Conservation (phyloP, 2,113 vertebrate genomes). For the Fulmarus glacialis region DNA sequence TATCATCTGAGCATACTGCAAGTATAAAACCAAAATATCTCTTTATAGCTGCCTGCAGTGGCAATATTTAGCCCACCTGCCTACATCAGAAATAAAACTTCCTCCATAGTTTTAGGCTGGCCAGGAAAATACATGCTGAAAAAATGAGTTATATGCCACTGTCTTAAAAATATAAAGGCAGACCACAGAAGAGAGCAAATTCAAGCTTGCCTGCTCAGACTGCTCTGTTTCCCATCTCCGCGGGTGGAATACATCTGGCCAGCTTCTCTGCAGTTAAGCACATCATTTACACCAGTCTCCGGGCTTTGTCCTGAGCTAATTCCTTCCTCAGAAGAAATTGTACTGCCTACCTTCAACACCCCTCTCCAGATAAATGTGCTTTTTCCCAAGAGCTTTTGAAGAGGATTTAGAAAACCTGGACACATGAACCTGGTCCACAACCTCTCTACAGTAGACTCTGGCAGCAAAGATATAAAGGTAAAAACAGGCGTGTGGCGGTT, state of each 20-base stretch:
- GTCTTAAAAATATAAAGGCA: background rate
- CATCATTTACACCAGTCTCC: background rate
- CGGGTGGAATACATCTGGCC: background rate
- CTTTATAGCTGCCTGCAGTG: background rate
- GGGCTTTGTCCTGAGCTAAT: background rate
- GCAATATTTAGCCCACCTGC: background rate
- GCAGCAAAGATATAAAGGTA: background rate
- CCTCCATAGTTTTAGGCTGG: background rate
- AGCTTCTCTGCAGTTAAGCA: background rate
- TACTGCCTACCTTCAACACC: background rate
- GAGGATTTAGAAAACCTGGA: background rate
- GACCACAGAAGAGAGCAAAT: background rate
- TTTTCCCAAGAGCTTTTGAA: background rate
- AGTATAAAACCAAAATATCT: background rate
- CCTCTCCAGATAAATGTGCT: background rate
- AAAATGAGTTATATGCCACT: background rate
- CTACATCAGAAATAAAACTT: background rate
- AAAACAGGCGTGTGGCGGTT: background rate
- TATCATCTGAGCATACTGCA: background rate
- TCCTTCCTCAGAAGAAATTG: background rate
- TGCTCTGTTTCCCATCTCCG: background rate
- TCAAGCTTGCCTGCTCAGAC: background rate
- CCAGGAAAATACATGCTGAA: background rate
- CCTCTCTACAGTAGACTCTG: background rate
- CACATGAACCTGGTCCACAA: background rate